These are phyloP conservation scores for Agrotis exclamationis DNA, from an alignment of 2,888 invertebrate genomes.

Conservation along the genomic window DNA sequence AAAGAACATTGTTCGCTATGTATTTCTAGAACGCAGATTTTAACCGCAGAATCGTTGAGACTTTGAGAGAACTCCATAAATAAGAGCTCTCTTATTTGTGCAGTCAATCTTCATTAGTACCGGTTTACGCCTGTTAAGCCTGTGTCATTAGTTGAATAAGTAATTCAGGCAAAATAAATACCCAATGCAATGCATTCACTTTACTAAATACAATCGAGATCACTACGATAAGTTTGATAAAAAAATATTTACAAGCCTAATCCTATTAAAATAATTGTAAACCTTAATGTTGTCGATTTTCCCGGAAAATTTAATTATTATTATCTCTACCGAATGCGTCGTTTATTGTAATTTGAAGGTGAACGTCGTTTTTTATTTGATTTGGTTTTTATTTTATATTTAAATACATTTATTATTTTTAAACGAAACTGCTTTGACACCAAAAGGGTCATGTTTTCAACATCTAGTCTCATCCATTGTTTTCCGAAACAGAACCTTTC, in stretches of 20 bases:
- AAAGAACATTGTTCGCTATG: conserved; percentile 6
- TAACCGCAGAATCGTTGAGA: conserved; percentile 36
- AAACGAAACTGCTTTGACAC: conserved; percentile 10
- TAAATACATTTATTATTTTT: conserved; percentile 23
- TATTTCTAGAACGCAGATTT: conserved; percentile 26
- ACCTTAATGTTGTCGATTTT: conserved; percentile 29
- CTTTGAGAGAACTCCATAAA: conserved; percentile 11
- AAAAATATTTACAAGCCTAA: conserved; percentile 26
- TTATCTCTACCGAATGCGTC: conserved; percentile 42
- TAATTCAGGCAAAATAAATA: conserved; percentile 28
- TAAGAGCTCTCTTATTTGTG: conserved; percentile 36
- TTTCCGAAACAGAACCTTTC: conserved; percentile 36
- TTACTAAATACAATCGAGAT: conserved; percentile 29
- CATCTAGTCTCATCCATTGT: conserved; percentile 26
- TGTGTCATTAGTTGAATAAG: conserved; percentile 39
- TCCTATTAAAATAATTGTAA: conserved; percentile 48
- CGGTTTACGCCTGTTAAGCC: conserved; percentile 29
- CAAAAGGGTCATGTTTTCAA: not conserved
- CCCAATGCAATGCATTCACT: conserved; percentile 12
- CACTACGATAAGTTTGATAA: conserved; percentile 39
- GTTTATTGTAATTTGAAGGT: conserved; percentile 45
- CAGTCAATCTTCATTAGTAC: conserved; percentile 52
- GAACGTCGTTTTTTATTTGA: conserved; percentile 45
- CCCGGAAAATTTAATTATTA: conserved; percentile 29
- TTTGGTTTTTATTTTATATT: conserved; percentile 26